phyloP scores from a whole-genome alignment of 2,888 invertebrate species.

The Ormyrus labotus region DNA sequence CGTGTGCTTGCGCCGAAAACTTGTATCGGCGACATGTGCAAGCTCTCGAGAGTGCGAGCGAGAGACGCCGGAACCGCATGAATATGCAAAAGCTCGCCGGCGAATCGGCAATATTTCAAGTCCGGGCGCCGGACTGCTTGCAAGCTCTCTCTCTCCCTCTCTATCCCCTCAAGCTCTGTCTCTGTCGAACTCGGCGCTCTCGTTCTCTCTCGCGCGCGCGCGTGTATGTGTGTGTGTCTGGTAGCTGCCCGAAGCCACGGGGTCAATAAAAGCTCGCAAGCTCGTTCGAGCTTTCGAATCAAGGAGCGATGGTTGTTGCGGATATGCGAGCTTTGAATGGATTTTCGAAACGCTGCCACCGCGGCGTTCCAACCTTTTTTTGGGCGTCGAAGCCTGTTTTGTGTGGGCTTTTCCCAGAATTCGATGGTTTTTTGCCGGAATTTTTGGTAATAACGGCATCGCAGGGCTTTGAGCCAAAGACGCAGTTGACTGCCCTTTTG shows the following conservation, averaged over 20 bases:
- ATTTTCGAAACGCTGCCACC: not conserved
- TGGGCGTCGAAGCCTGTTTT: too few species aligned
- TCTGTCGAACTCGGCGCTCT: too few species aligned
- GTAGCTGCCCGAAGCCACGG: not conserved
- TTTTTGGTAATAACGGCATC: too few species aligned
- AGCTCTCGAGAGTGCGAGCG: slow-evolving; percentile 32
- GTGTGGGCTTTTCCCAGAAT: too few species aligned
- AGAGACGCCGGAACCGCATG: slow-evolving; percentile 58
- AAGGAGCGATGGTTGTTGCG: slow-evolving; percentile 7
- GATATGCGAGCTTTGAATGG: not conserved
- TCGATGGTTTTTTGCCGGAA: too few species aligned
- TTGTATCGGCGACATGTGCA: slow-evolving; percentile 68
- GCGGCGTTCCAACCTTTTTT: too few species aligned
- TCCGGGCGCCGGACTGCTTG: slow-evolving; percentile 12
- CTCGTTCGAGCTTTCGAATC: slow-evolving; percentile 18
- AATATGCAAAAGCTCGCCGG: slow-evolving; percentile 70
- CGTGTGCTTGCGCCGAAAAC: slow-evolving; percentile 32
- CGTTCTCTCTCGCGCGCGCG: too few species aligned
- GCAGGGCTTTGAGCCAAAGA: too few species aligned
- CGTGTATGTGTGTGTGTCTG: not conserved
- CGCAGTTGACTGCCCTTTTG: too few species aligned
- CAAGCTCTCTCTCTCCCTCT: slow-evolving; percentile 7
- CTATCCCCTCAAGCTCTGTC: too few species aligned
- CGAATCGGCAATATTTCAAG: slow-evolving; percentile 69
- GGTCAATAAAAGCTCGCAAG: slow-evolving; percentile 44